Percentiles rank a stretch among this genome's conserved stretches.
Conservation (phyloP, 35 echinoderm and acorn worm genomes). For the Apostichopus parvimensis region DNA sequence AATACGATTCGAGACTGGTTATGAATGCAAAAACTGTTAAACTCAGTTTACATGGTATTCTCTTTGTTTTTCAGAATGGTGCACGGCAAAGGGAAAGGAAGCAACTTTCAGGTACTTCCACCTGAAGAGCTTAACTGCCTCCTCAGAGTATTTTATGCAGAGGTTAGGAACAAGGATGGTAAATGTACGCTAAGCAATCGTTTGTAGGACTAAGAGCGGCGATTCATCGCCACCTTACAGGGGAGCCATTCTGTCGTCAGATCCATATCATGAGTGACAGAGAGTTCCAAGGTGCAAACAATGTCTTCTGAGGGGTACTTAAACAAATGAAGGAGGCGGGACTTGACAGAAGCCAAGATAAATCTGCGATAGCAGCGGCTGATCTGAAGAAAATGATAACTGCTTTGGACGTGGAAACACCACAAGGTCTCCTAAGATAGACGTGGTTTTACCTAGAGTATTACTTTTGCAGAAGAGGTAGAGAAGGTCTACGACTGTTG, state of each 20-base stretch:
- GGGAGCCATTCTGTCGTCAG: background rate
- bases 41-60: too few relatives aligned
- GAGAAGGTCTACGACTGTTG: conserved; percentile 9
- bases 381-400: conserved; percentile 17
- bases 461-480: conserved; percentile 44
- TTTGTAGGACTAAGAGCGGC: conserved; percentile 40
- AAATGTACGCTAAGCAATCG: conserved; percentile 12
- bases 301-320: conserved; percentile 16
- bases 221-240: conserved; percentile 44
- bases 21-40: too few relatives aligned
- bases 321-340: conserved; percentile 12
- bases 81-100: too few relatives aligned
- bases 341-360: background rate
- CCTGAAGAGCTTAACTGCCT: background rate
- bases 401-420: background rate
- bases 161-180: conserved; percentile 26
- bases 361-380: conserved; percentile 25
- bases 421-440: background rate
- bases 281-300: conserved; percentile 42
- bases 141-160: conserved; percentile 19
- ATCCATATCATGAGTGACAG: conserved; percentile 22
- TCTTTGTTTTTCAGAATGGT: too few relatives aligned
- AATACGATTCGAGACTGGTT: too few relatives aligned
- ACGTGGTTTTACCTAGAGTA: conserved; percentile 45
- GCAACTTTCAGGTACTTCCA: background rate